These are phyloP conservation scores for Tricholaema leucomelas DNA, from an alignment of 2,113 vertebrate genomes.

Conservation along the genomic window DNA sequence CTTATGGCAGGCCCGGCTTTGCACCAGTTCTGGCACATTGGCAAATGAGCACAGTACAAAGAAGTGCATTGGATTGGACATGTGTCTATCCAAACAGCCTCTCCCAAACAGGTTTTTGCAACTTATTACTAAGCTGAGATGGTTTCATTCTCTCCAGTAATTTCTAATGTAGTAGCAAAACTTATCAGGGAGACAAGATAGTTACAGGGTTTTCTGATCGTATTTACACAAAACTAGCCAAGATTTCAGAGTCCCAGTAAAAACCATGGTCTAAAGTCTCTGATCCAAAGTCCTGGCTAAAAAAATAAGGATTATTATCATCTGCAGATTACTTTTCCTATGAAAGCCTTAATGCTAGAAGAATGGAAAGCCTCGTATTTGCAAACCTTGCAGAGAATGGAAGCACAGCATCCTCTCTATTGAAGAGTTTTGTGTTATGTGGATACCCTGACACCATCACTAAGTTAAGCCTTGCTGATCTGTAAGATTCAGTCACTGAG, in stretches of 20 bases:
- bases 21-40: not conserved
- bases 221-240: not conserved
- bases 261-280: not conserved
- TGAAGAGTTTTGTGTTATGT: not conserved
- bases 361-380: not conserved
- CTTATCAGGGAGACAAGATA: not conserved
- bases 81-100: not conserved
- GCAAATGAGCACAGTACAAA: not conserved
- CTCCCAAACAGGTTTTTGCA: not conserved
- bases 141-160: not conserved
- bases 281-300: not conserved
- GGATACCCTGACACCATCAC: not conserved
- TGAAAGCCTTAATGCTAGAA: not conserved
- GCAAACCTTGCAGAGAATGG: not conserved
- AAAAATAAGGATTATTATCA: not conserved
- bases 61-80: not conserved
- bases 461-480: not conserved
- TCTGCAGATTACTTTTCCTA: not conserved
- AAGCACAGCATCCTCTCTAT: not conserved
- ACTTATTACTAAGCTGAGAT: not conserved
- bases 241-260: not conserved
- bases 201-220: not conserved
- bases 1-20: not conserved
- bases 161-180: not conserved
- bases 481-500: not conserved